These are phyloP conservation scores for Tragulus kanchil DNA, from an alignment of 2,113 vertebrate species.

Conservation along the genomic window DNA sequence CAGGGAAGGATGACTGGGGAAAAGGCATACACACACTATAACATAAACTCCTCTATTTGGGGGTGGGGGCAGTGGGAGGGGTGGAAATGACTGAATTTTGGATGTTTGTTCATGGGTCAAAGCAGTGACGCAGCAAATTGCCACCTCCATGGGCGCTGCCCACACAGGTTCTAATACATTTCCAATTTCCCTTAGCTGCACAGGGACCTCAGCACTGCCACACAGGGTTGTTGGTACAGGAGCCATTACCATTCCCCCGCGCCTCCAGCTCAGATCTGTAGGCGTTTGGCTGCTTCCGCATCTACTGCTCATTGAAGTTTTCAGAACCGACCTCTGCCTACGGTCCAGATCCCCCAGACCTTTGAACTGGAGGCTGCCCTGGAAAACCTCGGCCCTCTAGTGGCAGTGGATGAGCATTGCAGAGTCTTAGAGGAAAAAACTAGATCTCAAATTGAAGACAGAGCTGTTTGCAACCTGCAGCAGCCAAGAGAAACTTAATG, in stretches of 20 bases:
- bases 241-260: not conserved
- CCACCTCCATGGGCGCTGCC: no score
- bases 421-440: not conserved
- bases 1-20: not conserved
- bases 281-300: not conserved
- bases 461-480: no score
- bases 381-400: slow-evolving; percentile 63
- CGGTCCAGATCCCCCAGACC: not conserved
- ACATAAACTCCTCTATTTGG: not conserved
- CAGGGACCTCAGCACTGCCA: not conserved
- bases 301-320: no score
- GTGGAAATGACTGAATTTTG: not conserved
- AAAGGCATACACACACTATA: rapidly evolving
- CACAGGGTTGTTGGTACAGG: not conserved
- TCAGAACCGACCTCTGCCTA: not conserved
- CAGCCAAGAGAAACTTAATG: not conserved
- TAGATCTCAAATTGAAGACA: not conserved
- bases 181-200: not conserved
- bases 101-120: not conserved
- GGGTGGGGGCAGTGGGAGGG: not conserved
- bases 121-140: no score
- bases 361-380: not conserved
- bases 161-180: rapidly evolving
- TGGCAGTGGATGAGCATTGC: not conserved
- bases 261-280: not conserved